Evolutionary conservation across 2,888 invertebrate genomes (phyloP).

Genomic region (Orthonychiurus folsomi): DNA sequence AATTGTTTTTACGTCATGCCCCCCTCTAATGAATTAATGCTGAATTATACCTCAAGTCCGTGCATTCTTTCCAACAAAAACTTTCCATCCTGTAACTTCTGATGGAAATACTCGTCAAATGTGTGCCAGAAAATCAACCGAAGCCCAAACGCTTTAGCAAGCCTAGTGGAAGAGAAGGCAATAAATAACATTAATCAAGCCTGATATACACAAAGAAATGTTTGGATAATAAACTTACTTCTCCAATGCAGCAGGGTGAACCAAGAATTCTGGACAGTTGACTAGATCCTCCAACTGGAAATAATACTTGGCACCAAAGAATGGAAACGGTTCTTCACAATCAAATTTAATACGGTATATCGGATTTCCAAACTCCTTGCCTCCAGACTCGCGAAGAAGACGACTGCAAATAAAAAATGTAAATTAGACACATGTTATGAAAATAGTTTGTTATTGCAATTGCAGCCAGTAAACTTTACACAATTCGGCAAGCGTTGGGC

Average conservation of each 20-base stretch:
- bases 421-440: constrained; percentile 4
- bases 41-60: constrained; percentile 54
- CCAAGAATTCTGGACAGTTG: constrained; percentile 96
- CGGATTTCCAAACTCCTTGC: constrained; percentile 61
- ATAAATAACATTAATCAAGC: constrained; percentile 4
- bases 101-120: constrained; percentile 71
- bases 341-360: constrained; percentile 66
- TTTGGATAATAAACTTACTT: constrained; percentile 54
- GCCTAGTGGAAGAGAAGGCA: constrained; percentile 41
- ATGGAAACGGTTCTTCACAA: constrained; percentile 54
- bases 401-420: constrained; percentile 19
- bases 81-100: constrained; percentile 53
- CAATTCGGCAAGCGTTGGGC: constrained; percentile 85
- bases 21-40: too few species aligned
- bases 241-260: constrained; percentile 77
- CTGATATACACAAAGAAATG: too few species aligned
- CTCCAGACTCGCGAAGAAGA: constrained; percentile 22
- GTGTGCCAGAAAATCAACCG: constrained; percentile 47
- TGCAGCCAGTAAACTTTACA: constrained; percentile 52
- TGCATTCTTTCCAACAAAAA: constrained; percentile 65
- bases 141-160: constrained; percentile 49
- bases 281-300: constrained; percentile 94
- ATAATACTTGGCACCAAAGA: constrained; percentile 93
- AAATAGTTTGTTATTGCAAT: too few species aligned
- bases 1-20: too few species aligned